Evolutionary conservation across 2,888 invertebrate genomes (phyloP).

Genomic region (Aporophyla lueneburgensis): DNA sequence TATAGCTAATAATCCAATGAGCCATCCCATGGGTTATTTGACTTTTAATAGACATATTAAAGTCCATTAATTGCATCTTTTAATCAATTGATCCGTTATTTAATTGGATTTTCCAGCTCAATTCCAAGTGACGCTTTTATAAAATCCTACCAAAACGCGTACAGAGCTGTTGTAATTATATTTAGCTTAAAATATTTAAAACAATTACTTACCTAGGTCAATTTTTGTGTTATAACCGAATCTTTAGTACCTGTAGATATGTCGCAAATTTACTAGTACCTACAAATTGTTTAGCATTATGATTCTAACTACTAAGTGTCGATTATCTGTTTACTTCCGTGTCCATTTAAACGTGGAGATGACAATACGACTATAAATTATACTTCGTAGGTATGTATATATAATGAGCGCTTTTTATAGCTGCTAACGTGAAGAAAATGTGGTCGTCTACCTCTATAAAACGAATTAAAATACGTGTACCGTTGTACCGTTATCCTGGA

Average conservation of each 20-base stretch:
- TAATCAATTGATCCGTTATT: not conserved
- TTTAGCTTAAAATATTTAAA: slow-evolving; percentile 21
- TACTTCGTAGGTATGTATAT: not conserved
- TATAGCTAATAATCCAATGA: not conserved
- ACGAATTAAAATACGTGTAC: not conserved
- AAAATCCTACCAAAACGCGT: slow-evolving; percentile 52
- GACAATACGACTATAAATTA: not conserved
- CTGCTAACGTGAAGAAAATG: not conserved
- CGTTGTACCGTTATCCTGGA: not conserved
- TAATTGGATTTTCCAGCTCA: not conserved
- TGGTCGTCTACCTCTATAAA: not conserved
- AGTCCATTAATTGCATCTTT: not conserved
- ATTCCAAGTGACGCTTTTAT: slow-evolving; percentile 24
- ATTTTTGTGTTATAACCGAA: slow-evolving; percentile 21
- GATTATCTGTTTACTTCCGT: not conserved
- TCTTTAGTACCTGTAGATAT: not conserved
- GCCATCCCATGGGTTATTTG: not conserved
- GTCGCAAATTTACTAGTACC: slow-evolving; percentile 30
- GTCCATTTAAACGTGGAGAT: not conserved
- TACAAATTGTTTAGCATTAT: slow-evolving; percentile 16
- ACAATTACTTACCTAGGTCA: not conserved
- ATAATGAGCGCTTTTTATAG: not conserved
- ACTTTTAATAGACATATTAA: not conserved
- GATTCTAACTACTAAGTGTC: not conserved
- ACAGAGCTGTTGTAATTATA: slow-evolving; percentile 35